A percentile compares a stretch with the other conserved stretches of the same genome.
Conservation (phyloP, 2,113 vertebrate genomes). For the Corydoras sp. region DNA sequence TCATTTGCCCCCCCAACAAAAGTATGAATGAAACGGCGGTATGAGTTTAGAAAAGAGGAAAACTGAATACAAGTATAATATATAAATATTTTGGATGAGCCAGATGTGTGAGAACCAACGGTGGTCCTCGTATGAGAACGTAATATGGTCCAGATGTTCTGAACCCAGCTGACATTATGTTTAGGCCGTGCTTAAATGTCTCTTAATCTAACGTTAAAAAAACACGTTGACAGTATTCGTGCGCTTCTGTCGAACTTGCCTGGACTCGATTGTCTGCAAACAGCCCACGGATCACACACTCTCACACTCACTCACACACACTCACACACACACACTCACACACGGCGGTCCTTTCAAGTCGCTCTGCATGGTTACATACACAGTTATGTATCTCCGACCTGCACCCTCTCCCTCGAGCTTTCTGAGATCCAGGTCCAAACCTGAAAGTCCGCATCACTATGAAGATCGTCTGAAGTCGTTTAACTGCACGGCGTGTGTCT, state of each 20-base stretch:
- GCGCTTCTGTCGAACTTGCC: constrained; percentile 22
- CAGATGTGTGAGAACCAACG: too few species aligned
- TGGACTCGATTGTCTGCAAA: constrained; percentile 6
- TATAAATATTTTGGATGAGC: too few species aligned
- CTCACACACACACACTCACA: constrained; percentile 11
- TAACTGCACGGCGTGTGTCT: too few species aligned
- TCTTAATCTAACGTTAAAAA: constrained; percentile 28
- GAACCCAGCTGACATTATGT: not conserved
- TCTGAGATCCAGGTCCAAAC: not conserved
- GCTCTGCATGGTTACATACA: constrained; percentile 3
- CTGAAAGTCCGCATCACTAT: constrained; percentile 7
- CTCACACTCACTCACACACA: constrained; percentile 19
- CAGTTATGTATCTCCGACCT: constrained; percentile 19
- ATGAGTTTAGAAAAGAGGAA: too few species aligned
- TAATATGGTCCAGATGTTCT: not conserved
- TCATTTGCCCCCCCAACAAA: too few species aligned
- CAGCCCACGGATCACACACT: not conserved
- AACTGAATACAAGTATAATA: too few species aligned
- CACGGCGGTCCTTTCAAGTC: not conserved
- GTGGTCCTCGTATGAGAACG: too few species aligned
- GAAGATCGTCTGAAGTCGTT: not conserved
- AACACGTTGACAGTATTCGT: constrained; percentile 28
- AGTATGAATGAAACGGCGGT: too few species aligned
- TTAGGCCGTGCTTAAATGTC: not conserved
- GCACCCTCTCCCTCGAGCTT: constrained; percentile 3